Percentiles rank a stretch among this genome's conserved stretches.
phyloP scores from a whole-genome alignment of 2,888 invertebrate species.

The Drosophila helvetica region DNA sequence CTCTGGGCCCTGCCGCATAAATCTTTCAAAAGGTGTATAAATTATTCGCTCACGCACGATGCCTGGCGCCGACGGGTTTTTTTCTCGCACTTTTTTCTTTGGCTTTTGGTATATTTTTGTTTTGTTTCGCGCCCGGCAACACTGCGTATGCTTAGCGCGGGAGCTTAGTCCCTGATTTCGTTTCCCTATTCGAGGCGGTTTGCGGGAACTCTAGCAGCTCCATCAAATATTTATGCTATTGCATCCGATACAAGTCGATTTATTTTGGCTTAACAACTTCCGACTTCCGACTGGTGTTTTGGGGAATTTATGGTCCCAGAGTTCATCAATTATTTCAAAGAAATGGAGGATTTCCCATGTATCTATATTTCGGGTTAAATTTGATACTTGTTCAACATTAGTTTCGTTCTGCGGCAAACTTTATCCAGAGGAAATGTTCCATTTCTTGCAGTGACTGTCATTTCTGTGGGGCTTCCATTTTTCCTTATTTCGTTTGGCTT shows the following conservation, averaged over 20 bases:
- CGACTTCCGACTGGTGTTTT: slow-evolving; percentile 48
- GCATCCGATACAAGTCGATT: slow-evolving; percentile 69
- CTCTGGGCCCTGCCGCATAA: slow-evolving; percentile 52
- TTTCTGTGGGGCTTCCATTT: slow-evolving; percentile 2
- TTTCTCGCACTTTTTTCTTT: slow-evolving; percentile 41
- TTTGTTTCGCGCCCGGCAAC: slow-evolving; percentile 45
- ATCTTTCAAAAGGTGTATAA: slow-evolving; percentile 78
- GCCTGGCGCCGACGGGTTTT: slow-evolving; percentile 31
- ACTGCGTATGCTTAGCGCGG: slow-evolving; percentile 62
- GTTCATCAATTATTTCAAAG: slow-evolving; percentile 68
- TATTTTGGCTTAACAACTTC: slow-evolving; percentile 67
- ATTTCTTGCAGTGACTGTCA: neutral
- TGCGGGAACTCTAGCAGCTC: slow-evolving; percentile 30
- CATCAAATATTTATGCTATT: slow-evolving; percentile 75
- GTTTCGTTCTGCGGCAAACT: neutral
- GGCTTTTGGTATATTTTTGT: slow-evolving; percentile 4
- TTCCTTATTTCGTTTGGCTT: neutral
- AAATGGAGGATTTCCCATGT: slow-evolving; percentile 19
- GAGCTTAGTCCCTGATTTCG: slow-evolving; percentile 44
- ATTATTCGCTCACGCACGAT: slow-evolving; percentile 71
- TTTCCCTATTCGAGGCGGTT: slow-evolving; percentile 41
- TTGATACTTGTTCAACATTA: neutral
- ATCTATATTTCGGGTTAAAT: slow-evolving; percentile 17
- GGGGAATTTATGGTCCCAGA: slow-evolving; percentile 54
- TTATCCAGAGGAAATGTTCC: slow-evolving; percentile 3